A percentile compares a stretch with the other conserved stretches of the same genome.
Evolutionary conservation across 1,140 invertebrate species (phyloP).

Genomic region (Calephelis virginiensis): DNA sequence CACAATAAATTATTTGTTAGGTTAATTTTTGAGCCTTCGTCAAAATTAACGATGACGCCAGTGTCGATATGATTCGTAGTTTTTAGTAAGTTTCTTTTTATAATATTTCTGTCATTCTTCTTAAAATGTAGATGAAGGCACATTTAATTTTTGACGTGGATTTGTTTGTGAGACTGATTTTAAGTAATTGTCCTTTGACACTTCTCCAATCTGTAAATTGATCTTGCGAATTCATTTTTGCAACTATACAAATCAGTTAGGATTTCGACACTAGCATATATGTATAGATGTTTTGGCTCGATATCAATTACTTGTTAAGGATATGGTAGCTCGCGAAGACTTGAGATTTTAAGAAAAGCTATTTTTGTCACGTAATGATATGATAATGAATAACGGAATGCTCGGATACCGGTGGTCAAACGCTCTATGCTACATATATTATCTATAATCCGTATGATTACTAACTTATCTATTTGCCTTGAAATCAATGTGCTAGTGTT

Average conservation of each 20-base stretch:
- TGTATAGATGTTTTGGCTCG: slow-evolving; percentile 47
- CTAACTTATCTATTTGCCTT: not conserved
- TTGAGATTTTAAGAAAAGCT: slow-evolving; percentile 57
- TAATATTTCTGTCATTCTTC: not conserved
- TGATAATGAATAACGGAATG: slow-evolving; percentile 30
- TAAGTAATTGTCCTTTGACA: slow-evolving; percentile 47
- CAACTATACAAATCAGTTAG: slow-evolving; percentile 12
- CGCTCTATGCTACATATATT: slow-evolving; percentile 25
- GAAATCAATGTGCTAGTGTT: no score
- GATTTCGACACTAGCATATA: slow-evolving; percentile 27
- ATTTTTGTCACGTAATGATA: slow-evolving; percentile 67
- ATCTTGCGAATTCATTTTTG: slow-evolving; percentile 10
- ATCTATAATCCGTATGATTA: not conserved
- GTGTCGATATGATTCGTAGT: slow-evolving; percentile 14
- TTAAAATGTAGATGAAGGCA: slow-evolving; percentile 11
- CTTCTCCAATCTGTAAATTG: slow-evolving; percentile 13
- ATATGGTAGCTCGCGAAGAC: slow-evolving; percentile 48
- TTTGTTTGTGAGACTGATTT: slow-evolving; percentile 73
- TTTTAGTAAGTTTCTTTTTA: not conserved
- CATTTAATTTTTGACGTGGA: slow-evolving; percentile 20
- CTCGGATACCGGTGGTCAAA: slow-evolving; percentile 63
- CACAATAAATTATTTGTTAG: slow-evolving; percentile 24
- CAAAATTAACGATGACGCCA: slow-evolving; percentile 11
- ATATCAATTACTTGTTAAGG: slow-evolving; percentile 68
- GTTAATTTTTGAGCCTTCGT: not conserved